Percentiles rank a stretch among this genome's conserved stretches.
phyloP scores from a whole-genome alignment of 2,113 vertebrate species.

The Gadus chalcogrammus region DNA sequence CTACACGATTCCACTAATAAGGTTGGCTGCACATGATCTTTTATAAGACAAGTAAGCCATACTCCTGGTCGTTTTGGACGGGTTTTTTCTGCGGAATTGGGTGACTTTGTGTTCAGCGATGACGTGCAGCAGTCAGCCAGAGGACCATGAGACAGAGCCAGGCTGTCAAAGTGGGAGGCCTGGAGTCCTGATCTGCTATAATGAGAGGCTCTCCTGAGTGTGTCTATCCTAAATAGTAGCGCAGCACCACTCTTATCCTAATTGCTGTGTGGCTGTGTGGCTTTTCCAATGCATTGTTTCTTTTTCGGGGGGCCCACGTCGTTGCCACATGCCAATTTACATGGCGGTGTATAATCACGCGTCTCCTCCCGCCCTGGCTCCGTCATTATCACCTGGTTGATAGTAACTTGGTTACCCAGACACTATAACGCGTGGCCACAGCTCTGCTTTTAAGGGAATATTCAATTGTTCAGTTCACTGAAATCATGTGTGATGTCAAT shows the following conservation, averaged over 20 bases:
- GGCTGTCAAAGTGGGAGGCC: conserved; percentile 49
- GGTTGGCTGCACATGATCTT: no score
- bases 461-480: no score
- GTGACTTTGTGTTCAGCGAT: no score
- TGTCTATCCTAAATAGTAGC: conserved; percentile 42
- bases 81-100: no score
- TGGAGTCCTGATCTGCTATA: conserved; percentile 29
- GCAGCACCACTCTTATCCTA: conserved; percentile 56
- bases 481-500: no score
- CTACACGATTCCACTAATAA: no score
- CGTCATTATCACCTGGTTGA: conserved; percentile 59
- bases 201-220: conserved; percentile 43
- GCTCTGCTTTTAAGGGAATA: no score
- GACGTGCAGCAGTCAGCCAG: background rate
- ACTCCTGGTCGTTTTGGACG: no score
- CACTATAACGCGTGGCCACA: no score
- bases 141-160: conserved; percentile 22
- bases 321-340: conserved; percentile 59
- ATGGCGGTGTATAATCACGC: conserved; percentile 65
- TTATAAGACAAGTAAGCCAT: no score
- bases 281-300: conserved; percentile 49
- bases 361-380: conserved; percentile 47
- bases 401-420: conserved; percentile 41
- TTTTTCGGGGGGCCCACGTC: no score
- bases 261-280: conserved; percentile 47